Evolutionary conservation across 2,113 vertebrate species (phyloP).

Genomic region (Meriones unguiculatus): DNA sequence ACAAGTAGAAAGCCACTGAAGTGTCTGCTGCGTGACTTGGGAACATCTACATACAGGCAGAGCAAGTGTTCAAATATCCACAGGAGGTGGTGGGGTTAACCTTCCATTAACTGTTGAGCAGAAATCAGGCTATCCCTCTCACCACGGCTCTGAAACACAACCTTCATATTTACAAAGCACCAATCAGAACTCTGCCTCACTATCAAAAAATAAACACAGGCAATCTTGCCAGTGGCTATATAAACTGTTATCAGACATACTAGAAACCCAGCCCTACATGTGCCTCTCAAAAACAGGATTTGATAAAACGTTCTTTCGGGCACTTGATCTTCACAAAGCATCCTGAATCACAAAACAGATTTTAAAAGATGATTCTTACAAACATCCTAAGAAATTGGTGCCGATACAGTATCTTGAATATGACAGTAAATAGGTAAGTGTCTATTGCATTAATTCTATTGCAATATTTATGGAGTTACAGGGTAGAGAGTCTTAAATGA

Average conservation of each 20-base stretch:
- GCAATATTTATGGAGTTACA: not conserved
- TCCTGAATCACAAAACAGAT: conserved; percentile 2
- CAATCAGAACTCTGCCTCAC: conserved; percentile 29
- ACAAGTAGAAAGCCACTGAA: not conserved
- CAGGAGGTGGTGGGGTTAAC: not conserved
- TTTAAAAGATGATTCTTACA: not conserved
- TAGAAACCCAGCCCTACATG: conserved; percentile 5
- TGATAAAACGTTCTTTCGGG: not conserved
- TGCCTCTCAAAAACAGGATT: not conserved
- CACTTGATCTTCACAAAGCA: conserved; percentile 51
- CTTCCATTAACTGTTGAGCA: not conserved
- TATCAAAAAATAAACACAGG: not conserved
- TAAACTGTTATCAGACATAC: conserved; percentile 37
- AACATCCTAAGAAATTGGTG: conserved; percentile 3
- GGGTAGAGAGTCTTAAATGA: not conserved
- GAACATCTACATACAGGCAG: not conserved
- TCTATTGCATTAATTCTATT: not conserved
- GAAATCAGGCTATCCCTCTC: not conserved
- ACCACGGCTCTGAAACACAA: not conserved
- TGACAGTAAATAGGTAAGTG: not conserved
- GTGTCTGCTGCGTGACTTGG: not conserved
- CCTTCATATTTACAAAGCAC: not conserved
- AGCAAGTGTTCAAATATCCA: conserved; percentile 29
- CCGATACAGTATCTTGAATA: not conserved
- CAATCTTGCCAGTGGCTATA: conserved; percentile 26